Conservation (phyloP, 2,113 vertebrate species). For the Rhinichthys klamathensis region DNA sequence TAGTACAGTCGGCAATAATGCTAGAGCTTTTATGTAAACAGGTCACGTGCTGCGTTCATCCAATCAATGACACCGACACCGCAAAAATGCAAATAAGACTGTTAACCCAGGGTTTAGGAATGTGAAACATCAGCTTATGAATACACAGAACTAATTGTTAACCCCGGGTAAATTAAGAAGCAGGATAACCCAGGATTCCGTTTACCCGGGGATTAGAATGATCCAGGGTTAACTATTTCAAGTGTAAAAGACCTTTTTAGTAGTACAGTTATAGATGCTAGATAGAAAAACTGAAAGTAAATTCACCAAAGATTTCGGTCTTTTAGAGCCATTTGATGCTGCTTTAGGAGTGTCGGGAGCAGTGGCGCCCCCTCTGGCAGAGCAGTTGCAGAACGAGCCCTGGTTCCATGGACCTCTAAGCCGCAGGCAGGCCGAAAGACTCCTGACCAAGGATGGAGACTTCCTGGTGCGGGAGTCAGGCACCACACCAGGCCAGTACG, state of each 20-base stretch:
- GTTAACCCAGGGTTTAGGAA: too few species aligned
- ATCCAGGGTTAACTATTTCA: too few species aligned
- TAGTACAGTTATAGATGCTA: not conserved
- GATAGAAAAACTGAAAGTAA: not conserved
- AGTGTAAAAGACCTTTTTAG: not conserved
- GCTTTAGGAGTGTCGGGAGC: slow-evolving; percentile 80
- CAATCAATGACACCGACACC: too few species aligned
- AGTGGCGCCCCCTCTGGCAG: slow-evolving; percentile 84
- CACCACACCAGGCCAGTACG: slow-evolving; percentile 93
- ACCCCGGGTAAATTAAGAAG: too few species aligned
- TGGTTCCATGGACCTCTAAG: slow-evolving; percentile 95
- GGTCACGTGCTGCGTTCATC: too few species aligned
- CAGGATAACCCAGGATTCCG: too few species aligned
- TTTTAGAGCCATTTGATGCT: slow-evolving; percentile 92
- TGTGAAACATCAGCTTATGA: too few species aligned
- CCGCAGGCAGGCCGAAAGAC: slow-evolving; percentile 88
- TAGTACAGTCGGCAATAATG: too few species aligned
- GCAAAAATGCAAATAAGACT: too few species aligned
- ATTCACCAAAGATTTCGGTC: not conserved
- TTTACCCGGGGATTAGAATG: too few species aligned
- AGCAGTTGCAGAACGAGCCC: slow-evolving; percentile 87
- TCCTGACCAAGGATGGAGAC: slow-evolving; percentile 89
- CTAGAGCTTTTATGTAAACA: too few species aligned
- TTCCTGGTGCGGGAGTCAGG: slow-evolving; percentile 96
- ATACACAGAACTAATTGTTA: too few species aligned